Base-by-base conservation (phyloP, 2,888 invertebrate genomes). In the Leuctra nigra region DNA sequence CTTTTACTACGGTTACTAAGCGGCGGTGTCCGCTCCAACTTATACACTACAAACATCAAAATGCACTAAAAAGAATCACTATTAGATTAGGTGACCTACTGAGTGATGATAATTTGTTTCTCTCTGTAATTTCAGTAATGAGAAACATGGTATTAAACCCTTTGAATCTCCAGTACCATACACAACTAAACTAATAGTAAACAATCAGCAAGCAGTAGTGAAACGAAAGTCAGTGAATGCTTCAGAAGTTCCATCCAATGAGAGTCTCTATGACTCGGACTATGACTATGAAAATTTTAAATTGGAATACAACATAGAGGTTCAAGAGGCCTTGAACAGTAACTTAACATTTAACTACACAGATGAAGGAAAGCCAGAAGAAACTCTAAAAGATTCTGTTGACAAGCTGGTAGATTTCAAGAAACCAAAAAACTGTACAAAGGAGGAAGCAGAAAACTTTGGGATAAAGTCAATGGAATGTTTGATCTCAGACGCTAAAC, bases 211-310 rank as follows among this genome's bases (percentile, higher is more conserved):
- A 11, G 11, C 11, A 29, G 33, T 50, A 9, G 48, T 4, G 18
- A 38, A 13, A 16, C 24, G 2, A 20, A 6, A 25, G 14, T 36
- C 44, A 25, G 7, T 29, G 11, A 11, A 29, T 29, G 29, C 6
- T 29, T 7, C 29, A 11, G 11, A 6, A 7, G 29, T 29, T 29
- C 6, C 11, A 11, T 29, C 29, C 11, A 29, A 29, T 29, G 29
- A 29, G 11, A 29, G 11, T 29, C 6, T 7, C 29, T 6, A 29
- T 11, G 67, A 68, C 46, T 61, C 67, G 25, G 58, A 64, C 59
- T 76, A 76, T 58, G 69, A 75, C 64, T 77, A 76, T 56, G 66
- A 72, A 13, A 65, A 65, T 44, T 70, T 77, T 39, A 66, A 74
- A 58, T 65, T 68, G 6, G 77, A 79, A 63, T 81, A 80, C 61